Evolutionary conservation across 2,888 invertebrate species (phyloP).

Genomic region (Listrodromus nycthemerus): DNA sequence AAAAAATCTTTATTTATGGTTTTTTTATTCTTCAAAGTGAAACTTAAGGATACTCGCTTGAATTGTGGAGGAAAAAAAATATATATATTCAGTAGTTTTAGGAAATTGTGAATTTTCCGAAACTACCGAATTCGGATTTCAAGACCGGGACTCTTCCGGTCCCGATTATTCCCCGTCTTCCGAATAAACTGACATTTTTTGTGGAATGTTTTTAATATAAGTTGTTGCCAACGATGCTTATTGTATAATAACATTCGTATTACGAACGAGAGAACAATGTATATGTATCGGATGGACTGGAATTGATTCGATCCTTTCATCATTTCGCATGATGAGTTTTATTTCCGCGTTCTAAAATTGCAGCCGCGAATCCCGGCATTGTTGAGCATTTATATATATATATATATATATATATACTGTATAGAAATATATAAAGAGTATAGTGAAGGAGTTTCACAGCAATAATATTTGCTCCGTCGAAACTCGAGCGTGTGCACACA

Average conservation of each 20-base stretch:
- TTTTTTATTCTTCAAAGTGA: neutral
- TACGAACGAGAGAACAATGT: neutral
- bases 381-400: constrained; percentile 1
- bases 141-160: too few species aligned
- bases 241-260: neutral
- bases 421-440: neutral
- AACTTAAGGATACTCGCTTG: neutral
- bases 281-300: neutral
- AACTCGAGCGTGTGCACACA: constrained; percentile 37
- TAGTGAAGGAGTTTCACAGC: constrained; percentile 60
- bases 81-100: neutral
- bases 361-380: neutral
- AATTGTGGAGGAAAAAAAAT: neutral
- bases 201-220: neutral
- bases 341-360: constrained; percentile 60
- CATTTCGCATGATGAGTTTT: constrained; percentile 36
- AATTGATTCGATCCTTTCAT: neutral
- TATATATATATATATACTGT: neutral
- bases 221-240: neutral
- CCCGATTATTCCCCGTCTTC: too few species aligned
- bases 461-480: constrained; percentile 62
- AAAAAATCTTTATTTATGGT: neutral
- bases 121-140: too few species aligned
- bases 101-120: neutral
- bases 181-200: neutral